Evolutionary conservation across 2,888 invertebrate species (phyloP), one percentile per base, ranked within the genome.

Genomic region (Drosophila anomelani): DNA sequence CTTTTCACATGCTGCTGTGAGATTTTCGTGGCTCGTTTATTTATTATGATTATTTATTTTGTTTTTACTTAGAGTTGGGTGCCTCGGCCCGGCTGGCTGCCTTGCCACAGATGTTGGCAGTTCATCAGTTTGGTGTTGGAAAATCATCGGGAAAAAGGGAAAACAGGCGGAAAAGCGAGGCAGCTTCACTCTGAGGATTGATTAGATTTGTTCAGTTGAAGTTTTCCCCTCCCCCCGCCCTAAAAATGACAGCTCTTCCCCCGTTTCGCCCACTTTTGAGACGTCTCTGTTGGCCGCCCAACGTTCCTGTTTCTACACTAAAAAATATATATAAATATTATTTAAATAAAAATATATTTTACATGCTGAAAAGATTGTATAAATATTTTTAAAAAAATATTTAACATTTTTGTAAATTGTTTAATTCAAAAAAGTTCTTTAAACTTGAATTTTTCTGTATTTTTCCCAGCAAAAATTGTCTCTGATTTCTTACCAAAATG

Each of bases 41-140:
- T 85, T 89, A 89, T 85, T 89, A 80, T 85, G 81, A 88, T 89
- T 85, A 89, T 85, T 89, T 85, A 80, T 88, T 88, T 85, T 88
- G 81, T 85, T 89, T 84, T 84, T 77, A 72, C 79, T 69, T 81
- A 73, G 46, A 46, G 80, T 71, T 79, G 68, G 51, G 34, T 51
- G 59, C 70, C 81, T 76, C 59, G 70, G 69, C 78, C 75, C 54
- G 15, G 15, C 20, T 20, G 20, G 46, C 12, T 29, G 59, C 67
- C 81, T 68, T 76, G 81, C 84, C 86, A 78, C 88, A 83, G 84
- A 83, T 84, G 89, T 87, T 85, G 76, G 67, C 82, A 80, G 68
- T 72, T 75, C 60, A 73, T 73, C 79, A 76, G 74, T 76, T 53
- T 36, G n/a, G 47, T 12, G 29, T 47, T 29, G n/a, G 32, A 46